Evolutionary conservation across 2,888 invertebrate species (phyloP).

Genomic region (Megastigmus dorsalis): DNA sequence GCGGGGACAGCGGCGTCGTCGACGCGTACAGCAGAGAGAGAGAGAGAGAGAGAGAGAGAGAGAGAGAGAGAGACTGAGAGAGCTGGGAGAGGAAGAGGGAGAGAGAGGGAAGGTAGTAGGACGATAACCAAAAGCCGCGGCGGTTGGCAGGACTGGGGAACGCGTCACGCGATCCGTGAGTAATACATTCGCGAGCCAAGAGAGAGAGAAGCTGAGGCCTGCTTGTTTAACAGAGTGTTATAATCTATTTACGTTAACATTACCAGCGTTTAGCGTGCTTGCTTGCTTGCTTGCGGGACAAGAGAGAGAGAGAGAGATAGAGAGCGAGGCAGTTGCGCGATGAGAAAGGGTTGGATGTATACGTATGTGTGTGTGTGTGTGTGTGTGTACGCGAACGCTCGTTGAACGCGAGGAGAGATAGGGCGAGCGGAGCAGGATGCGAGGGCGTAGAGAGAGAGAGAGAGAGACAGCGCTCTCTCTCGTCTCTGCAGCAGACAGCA

Average conservation of each 20-base stretch:
- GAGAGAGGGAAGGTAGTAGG: slow-evolving; percentile 60
- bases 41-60: slow-evolving; percentile 11
- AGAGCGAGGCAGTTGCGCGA: slow-evolving; percentile 49
- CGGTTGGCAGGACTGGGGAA: slow-evolving; percentile 73
- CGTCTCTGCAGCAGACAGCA: slow-evolving; percentile 72
- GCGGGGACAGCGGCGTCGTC: no score
- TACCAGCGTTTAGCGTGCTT: slow-evolving; percentile 74
- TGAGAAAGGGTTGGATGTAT: slow-evolving; percentile 57
- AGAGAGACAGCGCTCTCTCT: slow-evolving; percentile 55
- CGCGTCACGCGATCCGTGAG: slow-evolving; percentile 74
- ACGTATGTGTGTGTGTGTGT: background rate
- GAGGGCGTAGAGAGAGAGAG: slow-evolving; percentile 51
- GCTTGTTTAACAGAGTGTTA: slow-evolving; percentile 75
- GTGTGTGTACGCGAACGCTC: slow-evolving; percentile 26
- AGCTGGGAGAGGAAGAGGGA: slow-evolving; percentile 22
- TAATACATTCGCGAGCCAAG: slow-evolving; percentile 68
- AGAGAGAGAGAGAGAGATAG: slow-evolving; percentile 50
- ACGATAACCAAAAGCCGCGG: slow-evolving; percentile 71
- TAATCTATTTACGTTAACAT: slow-evolving; percentile 75
- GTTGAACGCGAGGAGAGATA: slow-evolving; percentile 55
- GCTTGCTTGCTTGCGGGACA: no score
- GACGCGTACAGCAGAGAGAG: no score
- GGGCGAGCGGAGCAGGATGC: slow-evolving; percentile 51
- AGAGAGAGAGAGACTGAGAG: slow-evolving; percentile 59
- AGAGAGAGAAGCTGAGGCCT: slow-evolving; percentile 62